phyloP scores from a whole-genome alignment of 1,140 invertebrate genomes.

The Hesperophylax magnus region DNA sequence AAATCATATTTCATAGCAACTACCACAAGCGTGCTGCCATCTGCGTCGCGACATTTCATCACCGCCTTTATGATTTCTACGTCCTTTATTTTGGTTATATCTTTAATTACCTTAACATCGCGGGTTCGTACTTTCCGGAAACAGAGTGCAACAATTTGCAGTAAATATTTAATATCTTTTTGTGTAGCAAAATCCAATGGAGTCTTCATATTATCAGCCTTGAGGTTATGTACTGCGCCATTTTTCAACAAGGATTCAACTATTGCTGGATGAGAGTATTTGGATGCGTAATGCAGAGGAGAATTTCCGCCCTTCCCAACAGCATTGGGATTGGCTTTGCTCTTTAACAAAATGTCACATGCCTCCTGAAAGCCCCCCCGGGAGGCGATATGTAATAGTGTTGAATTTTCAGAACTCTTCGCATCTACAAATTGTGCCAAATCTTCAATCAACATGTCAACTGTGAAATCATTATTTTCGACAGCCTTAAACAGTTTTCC shows the following conservation, averaged over 20 bases:
- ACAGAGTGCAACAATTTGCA: neutral
- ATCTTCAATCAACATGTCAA: neutral
- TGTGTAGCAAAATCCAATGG: too few relatives aligned
- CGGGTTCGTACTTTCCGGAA: neutral
- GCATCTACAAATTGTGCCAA: neutral
- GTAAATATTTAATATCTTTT: too few relatives aligned
- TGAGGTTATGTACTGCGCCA: too few relatives aligned
- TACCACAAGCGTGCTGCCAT: too few relatives aligned
- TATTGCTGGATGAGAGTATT: neutral
- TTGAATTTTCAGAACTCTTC: neutral
- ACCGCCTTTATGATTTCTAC: too few relatives aligned
- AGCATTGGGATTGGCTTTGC: conserved; percentile 1
- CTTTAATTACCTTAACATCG: too few relatives aligned
- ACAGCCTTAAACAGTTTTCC: conserved; percentile 19
- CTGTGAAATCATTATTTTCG: neutral
- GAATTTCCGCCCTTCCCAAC: neutral
- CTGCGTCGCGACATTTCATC: too few relatives aligned
- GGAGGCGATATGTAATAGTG: neutral
- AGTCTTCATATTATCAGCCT: too few relatives aligned
- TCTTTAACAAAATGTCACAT: conserved; percentile 11
- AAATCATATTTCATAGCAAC: neutral
- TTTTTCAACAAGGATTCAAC: neutral
- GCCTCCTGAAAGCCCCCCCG: neutral
- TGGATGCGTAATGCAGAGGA: conserved; percentile 9
- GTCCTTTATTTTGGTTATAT: too few relatives aligned